Evolutionary conservation across 2,888 invertebrate genomes (phyloP).

Genomic region (Chirona hameri): DNA sequence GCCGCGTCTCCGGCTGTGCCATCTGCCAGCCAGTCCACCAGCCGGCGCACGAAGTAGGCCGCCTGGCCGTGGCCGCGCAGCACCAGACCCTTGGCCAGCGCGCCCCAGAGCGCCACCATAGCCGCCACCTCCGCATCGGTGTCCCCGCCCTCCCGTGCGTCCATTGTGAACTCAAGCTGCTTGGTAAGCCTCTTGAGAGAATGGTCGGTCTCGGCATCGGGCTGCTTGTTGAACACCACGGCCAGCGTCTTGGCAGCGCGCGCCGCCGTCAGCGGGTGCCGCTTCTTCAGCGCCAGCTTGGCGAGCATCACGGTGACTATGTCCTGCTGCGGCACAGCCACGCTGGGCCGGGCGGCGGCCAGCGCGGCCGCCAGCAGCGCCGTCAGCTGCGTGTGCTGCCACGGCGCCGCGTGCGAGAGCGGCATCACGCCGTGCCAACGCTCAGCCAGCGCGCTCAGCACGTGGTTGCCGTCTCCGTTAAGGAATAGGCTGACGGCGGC

Average conservation of each 20-base stretch:
- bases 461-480: neutral
- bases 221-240: neutral
- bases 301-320: neutral
- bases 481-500: neutral
- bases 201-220: neutral
- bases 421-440: neutral
- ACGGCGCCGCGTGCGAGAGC: neutral
- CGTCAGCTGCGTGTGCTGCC: conserved; percentile 28
- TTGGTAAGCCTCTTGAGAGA: neutral
- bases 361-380: conserved; percentile 2
- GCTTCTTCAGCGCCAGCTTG: conserved; percentile 26
- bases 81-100: neutral
- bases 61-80: neutral
- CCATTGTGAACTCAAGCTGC: neutral
- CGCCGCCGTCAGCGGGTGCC: neutral
- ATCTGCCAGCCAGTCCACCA: neutral
- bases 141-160: too few relatives aligned
- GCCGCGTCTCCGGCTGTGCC: neutral
- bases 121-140: neutral
- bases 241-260: conserved; percentile 11
- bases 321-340: conserved; percentile 8
- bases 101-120: conserved; percentile 4
- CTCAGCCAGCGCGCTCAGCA: conserved; percentile 4
- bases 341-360: conserved; percentile 3
- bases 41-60: neutral